Base-by-base conservation (phyloP, 2,888 invertebrate genomes). In the Philonicus albiceps region DNA sequence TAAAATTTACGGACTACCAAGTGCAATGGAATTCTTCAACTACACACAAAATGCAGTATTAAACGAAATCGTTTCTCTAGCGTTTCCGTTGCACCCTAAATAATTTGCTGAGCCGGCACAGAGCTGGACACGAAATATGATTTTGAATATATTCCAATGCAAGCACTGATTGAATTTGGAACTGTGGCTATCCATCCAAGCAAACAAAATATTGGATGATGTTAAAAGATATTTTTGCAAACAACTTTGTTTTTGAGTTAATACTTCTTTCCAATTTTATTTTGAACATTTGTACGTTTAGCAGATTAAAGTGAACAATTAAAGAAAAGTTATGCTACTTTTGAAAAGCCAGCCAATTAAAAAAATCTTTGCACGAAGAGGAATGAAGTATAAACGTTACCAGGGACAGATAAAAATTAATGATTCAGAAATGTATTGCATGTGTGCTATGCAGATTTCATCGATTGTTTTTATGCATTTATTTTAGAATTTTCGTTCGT, bases 61-160 rank as follows among this genome's bases (percentile, higher is more conserved):
- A 27, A 19, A 31, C n/a, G 31, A 30, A 74, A 74, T 19, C n/a
- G 74, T 31, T 74, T 74, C 30, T 74, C 74, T 76, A 22, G 76
- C 76, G n/a, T 40, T 76, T 76, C 40, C 40, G 76, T 40, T 76
- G 34, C 40, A 76, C 34, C 34, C 76, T 76, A 31, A 76, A 76
- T 76, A 76, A 19, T 34, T 31, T 34, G 37, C 27, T n/a, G 40
- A 76, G 76, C 19, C 6, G 31, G 6, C 40, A n/a, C 2, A 22
- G 37, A 76, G 40, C 40, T 31, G 76, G 22, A 40, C 76, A 40
- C 40, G 76, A 76, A 76, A 76, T 40, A 37, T 22, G 76, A 76
- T 37, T 37, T 19, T 40, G 76, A 40, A 27, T 40, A 76, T 40
- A 34, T 22, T n/a, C 34, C 76, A 76, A n/a, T 37, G n/a, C 40